phyloP scores from a whole-genome alignment of 2,113 vertebrate species.

The Mesitornis unicolor region DNA sequence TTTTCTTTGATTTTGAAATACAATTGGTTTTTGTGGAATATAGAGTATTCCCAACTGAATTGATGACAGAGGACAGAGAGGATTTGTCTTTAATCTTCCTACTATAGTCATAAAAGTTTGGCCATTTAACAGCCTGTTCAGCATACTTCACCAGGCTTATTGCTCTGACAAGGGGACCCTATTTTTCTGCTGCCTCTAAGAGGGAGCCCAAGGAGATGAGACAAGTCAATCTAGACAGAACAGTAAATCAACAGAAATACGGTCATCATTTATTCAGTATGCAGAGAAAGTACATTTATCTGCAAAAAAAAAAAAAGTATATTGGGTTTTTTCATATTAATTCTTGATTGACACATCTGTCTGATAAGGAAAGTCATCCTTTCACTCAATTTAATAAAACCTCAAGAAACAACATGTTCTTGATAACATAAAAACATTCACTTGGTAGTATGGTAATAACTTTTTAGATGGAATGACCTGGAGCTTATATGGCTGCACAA shows the following conservation, averaged over 20 bases:
- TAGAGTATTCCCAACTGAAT: background rate
- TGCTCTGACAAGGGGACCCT: background rate
- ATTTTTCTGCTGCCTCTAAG: background rate
- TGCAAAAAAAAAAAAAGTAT: background rate
- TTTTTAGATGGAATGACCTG: background rate
- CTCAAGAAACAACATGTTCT: slow-evolving; percentile 9
- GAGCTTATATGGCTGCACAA: background rate
- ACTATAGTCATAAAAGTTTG: background rate
- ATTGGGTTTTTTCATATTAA: background rate
- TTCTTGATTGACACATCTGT: background rate
- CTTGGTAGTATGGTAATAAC: background rate
- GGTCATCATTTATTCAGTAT: background rate
- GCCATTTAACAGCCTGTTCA: background rate
- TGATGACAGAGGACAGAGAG: background rate
- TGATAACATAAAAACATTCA: background rate
- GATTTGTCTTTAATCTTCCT: background rate
- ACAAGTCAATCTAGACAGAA: background rate
- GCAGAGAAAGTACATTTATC: background rate
- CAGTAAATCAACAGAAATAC: background rate
- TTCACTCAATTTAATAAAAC: slow-evolving; percentile 33
- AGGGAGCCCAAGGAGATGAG: background rate
- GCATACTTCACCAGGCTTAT: background rate
- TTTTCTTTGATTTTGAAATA: background rate
- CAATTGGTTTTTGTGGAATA: background rate
- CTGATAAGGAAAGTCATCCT: background rate